Percentiles rank a stretch among this genome's conserved stretches.
Evolutionary conservation across 2,888 invertebrate species (phyloP).

Genomic region (Saturnia japonica): DNA sequence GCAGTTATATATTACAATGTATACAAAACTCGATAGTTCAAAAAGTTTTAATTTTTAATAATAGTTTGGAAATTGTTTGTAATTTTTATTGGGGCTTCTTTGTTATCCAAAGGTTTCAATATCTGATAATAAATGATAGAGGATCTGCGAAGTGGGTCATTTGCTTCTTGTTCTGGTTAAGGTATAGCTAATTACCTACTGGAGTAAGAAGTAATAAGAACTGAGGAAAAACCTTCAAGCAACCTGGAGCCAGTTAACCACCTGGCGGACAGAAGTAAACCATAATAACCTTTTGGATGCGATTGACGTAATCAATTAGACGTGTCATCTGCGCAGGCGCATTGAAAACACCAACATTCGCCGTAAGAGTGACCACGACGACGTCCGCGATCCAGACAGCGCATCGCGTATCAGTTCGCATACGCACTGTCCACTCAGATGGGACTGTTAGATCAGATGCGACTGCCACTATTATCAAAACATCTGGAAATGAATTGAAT

Average conservation of each 20-base stretch:
- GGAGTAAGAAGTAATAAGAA: no score
- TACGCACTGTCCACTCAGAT: slow-evolving; percentile 26
- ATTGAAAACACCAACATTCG: slow-evolving; percentile 27
- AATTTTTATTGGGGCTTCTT: not conserved
- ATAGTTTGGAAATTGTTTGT: not conserved
- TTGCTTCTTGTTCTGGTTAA: not conserved
- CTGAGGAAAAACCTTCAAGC: no score
- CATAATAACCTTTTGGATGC: slow-evolving; percentile 41
- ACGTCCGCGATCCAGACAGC: slow-evolving; percentile 35
- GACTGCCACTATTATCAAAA: slow-evolving; percentile 24
- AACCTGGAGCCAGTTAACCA: not conserved
- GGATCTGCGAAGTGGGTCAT: not conserved
- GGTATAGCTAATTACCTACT: not conserved
- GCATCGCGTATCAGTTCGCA: slow-evolving; percentile 26
- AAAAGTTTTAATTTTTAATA: not conserved
- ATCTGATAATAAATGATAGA: not conserved
- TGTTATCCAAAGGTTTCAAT: not conserved
- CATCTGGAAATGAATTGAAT: slow-evolving; percentile 27
- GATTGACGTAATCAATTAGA: slow-evolving; percentile 33
- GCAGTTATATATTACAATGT: no score
- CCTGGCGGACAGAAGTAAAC: not conserved
- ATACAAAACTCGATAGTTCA: no score
- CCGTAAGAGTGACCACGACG: slow-evolving; percentile 26
- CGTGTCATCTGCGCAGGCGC: slow-evolving; percentile 33
- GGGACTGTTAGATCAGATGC: slow-evolving; percentile 25